Evolutionary conservation across 2,888 invertebrate genomes (phyloP).

Genomic region (Ceriagrion tenellum): DNA sequence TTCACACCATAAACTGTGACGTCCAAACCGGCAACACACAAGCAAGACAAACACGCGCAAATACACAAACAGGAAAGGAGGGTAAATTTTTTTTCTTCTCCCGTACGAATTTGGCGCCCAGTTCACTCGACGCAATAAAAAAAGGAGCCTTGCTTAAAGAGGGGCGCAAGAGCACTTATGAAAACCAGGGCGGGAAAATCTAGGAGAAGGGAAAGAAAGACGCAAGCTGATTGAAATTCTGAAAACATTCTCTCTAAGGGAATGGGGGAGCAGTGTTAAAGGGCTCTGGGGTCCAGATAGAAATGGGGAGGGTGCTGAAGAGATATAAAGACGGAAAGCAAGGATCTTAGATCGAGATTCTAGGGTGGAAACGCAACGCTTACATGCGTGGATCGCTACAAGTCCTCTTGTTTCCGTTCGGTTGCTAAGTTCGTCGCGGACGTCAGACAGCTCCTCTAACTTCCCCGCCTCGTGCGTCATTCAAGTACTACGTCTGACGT

Average conservation of each 20-base stretch:
- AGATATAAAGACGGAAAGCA: background rate
- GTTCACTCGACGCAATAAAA: background rate
- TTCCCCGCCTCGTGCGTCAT: background rate
- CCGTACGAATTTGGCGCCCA: background rate
- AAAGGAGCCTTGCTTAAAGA: too few relatives aligned
- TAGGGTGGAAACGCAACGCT: background rate
- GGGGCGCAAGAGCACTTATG: background rate
- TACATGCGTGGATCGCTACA: slow-evolving; percentile 33
- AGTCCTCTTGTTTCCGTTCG: slow-evolving; percentile 35
- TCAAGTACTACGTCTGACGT: too few relatives aligned
- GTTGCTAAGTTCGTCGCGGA: background rate
- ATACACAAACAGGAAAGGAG: background rate
- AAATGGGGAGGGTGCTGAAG: background rate
- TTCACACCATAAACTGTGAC: background rate
- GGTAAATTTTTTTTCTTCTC: background rate
- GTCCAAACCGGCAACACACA: background rate
- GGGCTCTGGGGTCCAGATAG: background rate
- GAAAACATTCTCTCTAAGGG: slow-evolving; percentile 2
- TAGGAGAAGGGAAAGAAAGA: background rate
- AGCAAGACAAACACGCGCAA: background rate
- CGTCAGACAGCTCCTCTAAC: background rate
- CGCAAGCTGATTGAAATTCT: slow-evolving; percentile 50
- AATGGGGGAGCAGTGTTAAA: background rate
- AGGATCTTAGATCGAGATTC: background rate
- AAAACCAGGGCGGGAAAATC: slow-evolving; percentile 42